phyloP scores from a whole-genome alignment of 2,888 invertebrate species.

The Slavum lentiscoides region DNA sequence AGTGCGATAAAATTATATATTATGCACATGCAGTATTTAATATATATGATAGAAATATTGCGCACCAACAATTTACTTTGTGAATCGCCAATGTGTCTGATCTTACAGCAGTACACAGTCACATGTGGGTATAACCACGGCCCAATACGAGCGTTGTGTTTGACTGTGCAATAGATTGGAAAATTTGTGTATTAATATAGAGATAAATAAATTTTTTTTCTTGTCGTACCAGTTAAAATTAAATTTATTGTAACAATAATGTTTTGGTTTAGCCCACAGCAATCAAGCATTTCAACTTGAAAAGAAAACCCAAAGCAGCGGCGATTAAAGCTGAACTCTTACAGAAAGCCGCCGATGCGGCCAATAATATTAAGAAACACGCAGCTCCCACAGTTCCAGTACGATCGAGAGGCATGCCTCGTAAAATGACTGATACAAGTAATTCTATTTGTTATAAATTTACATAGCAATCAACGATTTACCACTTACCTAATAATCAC shows the following conservation, averaged over 20 bases:
- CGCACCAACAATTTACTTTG: too few species aligned
- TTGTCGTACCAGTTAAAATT: too few species aligned
- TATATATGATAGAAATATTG: too few species aligned
- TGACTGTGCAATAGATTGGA: too few species aligned
- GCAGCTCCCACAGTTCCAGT: slow-evolving; percentile 88
- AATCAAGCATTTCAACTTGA: slow-evolving; percentile 88
- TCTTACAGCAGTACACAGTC: too few species aligned
- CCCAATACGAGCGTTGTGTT: too few species aligned
- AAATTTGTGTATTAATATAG: too few species aligned
- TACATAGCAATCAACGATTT: background rate
- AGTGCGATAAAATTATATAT: too few species aligned
- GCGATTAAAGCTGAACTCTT: slow-evolving; percentile 84
- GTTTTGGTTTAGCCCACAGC: slow-evolving; percentile 69
- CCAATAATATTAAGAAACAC: slow-evolving; percentile 84
- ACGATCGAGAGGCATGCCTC: slow-evolving; percentile 83
- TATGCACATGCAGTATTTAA: too few species aligned
- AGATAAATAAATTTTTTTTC: too few species aligned
- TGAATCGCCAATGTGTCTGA: too few species aligned
- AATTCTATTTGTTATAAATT: slow-evolving; percentile 58
- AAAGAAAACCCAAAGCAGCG: slow-evolving; percentile 93
- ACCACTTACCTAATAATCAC: background rate
- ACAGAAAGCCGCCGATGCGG: slow-evolving; percentile 88
- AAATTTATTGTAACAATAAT: slow-evolving; percentile 9
- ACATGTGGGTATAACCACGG: too few species aligned
- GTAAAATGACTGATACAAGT: slow-evolving; percentile 97